Conservation (phyloP, 2,888 invertebrate genomes). For the Limnephilus rhombicus region DNA sequence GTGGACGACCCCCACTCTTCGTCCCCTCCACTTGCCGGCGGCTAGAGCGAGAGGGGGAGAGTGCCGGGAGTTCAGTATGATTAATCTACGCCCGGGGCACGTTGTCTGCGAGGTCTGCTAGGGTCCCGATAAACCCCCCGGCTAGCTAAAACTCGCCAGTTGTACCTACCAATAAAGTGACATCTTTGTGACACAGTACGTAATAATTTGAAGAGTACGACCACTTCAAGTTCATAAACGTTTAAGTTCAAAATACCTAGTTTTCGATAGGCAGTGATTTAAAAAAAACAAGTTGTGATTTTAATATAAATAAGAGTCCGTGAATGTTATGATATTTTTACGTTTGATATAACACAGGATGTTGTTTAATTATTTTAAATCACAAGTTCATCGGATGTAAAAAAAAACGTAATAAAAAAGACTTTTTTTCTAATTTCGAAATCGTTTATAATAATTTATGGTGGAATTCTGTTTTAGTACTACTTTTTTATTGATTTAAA, state of each 20-base stretch:
- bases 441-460: too few relatives aligned
- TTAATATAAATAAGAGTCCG: background rate
- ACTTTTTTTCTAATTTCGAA: too few relatives aligned
- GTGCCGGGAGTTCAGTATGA: constrained; percentile 48
- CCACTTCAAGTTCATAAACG: background rate
- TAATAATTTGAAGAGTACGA: background rate
- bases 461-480: too few relatives aligned
- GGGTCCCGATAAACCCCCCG: constrained; percentile 6
- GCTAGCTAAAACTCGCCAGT: background rate
- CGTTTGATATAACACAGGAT: background rate
- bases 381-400: background rate
- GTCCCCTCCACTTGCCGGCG: constrained; percentile 7
- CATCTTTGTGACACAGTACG: constrained; percentile 35
- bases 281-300: background rate
- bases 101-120: constrained; percentile 41
- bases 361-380: background rate
- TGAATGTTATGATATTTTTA: background rate
- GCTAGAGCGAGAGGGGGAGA: constrained; percentile 18
- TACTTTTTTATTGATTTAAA: too few relatives aligned
- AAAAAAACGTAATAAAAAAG: background rate
- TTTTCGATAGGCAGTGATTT: background rate
- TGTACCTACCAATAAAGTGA: constrained; percentile 20
- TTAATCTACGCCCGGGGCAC: constrained; percentile 52
- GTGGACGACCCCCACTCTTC: constrained; percentile 1
- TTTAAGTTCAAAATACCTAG: too few relatives aligned